Conservation (phyloP, 2,888 invertebrate genomes). For the Eremobia ochroleuca region DNA sequence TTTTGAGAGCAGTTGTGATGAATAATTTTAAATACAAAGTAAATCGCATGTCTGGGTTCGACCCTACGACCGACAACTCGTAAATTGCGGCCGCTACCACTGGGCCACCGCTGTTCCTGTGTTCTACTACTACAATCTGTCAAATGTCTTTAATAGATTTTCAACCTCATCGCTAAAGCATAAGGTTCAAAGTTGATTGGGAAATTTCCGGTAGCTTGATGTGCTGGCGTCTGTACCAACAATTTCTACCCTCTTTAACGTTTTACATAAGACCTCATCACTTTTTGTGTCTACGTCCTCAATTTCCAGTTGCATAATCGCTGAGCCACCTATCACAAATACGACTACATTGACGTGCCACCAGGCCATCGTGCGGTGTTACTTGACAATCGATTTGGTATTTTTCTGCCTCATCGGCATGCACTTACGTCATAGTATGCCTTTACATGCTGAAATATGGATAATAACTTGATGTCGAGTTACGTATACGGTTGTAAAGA, state of each 20-base stretch:
- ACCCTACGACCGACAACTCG: too few species aligned
- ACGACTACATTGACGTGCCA: conserved; percentile 44
- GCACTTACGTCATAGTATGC: conserved; percentile 38
- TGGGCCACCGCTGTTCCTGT: too few species aligned
- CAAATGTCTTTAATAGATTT: too few species aligned
- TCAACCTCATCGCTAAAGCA: too few species aligned
- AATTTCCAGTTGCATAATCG: conserved; percentile 42
- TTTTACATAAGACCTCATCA: not conserved
- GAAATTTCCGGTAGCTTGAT: too few species aligned
- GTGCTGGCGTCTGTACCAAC: not conserved
- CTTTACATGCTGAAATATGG: conserved; percentile 41
- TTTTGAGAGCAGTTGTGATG: too few species aligned
- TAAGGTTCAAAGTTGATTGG: too few species aligned
- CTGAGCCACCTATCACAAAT: conserved; percentile 10
- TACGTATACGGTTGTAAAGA: conserved; percentile 20
- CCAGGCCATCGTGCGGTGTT: conserved; percentile 29
- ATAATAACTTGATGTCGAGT: conserved; percentile 29
- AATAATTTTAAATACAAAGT: too few species aligned
- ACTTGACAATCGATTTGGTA: conserved; percentile 51
- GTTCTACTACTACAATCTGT: too few species aligned
- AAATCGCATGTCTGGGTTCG: too few species aligned
- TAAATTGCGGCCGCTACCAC: too few species aligned
- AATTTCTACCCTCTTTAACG: too few species aligned
- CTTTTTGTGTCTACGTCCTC: not conserved
- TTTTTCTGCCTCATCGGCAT: conserved; percentile 48